Evolutionary conservation across 2,888 invertebrate species (phyloP), one percentile per base, ranked within the genome.

Genomic region (Dicycla oo): DNA sequence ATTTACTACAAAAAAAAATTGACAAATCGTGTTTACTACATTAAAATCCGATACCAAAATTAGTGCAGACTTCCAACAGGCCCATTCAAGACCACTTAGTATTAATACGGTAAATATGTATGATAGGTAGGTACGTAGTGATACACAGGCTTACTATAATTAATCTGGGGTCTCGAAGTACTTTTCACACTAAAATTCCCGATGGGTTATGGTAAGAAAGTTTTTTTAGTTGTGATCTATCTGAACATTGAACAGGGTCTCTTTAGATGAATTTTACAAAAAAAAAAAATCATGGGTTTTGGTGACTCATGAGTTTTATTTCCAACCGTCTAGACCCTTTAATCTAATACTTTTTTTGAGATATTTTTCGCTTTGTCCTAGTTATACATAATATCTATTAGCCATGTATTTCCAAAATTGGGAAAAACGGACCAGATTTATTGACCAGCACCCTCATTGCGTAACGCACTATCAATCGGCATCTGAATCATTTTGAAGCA

Each of bases 11-110:
- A 11, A 62, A 60, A 15, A 62, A 61, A 45, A 26, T 23, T 23
- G 11, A 20, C 15, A 51, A 51, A 20, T 53, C 71, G 78, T 66
- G 78, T 51, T 30, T 10, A 60, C 34, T 47, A 7, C 40, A 47
- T 78, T 80, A 81, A 69, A 66, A 63, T 70, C 3, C 62, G 53
- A 70, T 53, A 66, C n/a, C 26, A 18, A 65, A 62, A 61, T 68
- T 58, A 40, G 49, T 57, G 51, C 23, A 43, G 18, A 51, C 57
- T 56, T 60, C 58, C 30, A 63, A 66, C 47, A 8, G 13, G 18
- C 11, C 34, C 20, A 62, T 63, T 63, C 30, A 73, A 51, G 20
- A 51, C 51, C 69, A 49, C 43, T 78, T 78, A 69, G 62, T 69
- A 60, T 43, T 58, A 47, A 58, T 18, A 47, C 53, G 65, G 40